phyloP scores from a whole-genome alignment of 2,888 invertebrate genomes.

The Hecatera dysodea region DNA sequence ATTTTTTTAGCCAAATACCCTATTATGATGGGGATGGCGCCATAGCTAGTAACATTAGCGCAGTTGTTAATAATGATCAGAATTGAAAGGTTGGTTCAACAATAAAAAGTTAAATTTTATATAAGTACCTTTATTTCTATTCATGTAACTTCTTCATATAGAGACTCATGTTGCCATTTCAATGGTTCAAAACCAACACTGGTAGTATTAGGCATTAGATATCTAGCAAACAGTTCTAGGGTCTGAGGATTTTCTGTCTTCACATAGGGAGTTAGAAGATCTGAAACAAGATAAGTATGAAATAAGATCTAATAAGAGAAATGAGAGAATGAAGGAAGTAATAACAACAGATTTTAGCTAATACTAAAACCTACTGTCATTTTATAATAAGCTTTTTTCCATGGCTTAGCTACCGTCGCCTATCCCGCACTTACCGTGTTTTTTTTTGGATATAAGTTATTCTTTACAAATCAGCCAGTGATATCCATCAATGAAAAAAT shows the following conservation, averaged over 20 bases:
- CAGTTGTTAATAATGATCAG: too few species aligned
- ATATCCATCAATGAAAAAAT: too few species aligned
- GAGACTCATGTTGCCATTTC: conserved; percentile 93
- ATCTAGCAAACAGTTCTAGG: conserved; percentile 98
- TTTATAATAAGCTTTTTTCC: too few species aligned
- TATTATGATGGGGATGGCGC: too few species aligned
- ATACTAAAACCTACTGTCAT: too few species aligned
- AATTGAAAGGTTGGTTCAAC: background rate
- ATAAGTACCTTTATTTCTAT: conserved; percentile 30
- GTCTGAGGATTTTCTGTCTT: conserved; percentile 90
- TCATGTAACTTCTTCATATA: conserved; percentile 82
- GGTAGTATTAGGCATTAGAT: conserved; percentile 95
- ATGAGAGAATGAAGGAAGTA: too few species aligned
- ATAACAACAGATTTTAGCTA: background rate
- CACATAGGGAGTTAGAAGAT: conserved; percentile 92
- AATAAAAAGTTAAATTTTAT: conserved; percentile 15
- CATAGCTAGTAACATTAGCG: too few species aligned
- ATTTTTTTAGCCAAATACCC: too few species aligned
- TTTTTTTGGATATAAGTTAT: too few species aligned
- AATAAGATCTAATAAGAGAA: background rate
- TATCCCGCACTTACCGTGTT: too few species aligned
- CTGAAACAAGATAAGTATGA: conserved; percentile 81
- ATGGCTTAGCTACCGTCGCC: too few species aligned
- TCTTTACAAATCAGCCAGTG: too few species aligned
- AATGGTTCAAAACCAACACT: conserved; percentile 97